Evolutionary conservation across 2,888 invertebrate genomes (phyloP).

Genomic region (Diabrotica balteata): DNA sequence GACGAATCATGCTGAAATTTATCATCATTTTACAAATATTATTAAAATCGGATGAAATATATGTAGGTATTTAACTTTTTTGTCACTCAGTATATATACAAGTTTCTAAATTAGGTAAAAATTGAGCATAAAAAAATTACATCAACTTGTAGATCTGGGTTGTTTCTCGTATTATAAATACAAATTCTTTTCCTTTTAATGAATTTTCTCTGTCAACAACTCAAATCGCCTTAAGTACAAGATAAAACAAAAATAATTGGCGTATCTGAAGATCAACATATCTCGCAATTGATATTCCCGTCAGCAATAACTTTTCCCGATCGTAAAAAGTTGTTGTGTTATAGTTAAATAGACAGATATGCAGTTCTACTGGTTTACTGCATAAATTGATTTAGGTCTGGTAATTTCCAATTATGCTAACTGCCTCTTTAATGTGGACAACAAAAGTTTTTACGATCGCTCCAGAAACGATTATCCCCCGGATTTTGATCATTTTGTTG

Average conservation of each 20-base stretch:
- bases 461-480: constrained; percentile 15
- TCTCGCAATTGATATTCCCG: constrained; percentile 14
- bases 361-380: constrained; percentile 18
- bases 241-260: constrained; percentile 14
- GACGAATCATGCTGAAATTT: too few relatives aligned
- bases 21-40: too few relatives aligned
- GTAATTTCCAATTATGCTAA: constrained; percentile 34
- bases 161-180: too few relatives aligned
- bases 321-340: constrained; percentile 14
- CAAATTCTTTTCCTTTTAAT: too few relatives aligned
- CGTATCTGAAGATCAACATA: constrained; percentile 3
- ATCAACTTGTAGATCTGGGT: too few relatives aligned
- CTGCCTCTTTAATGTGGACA: constrained; percentile 26
- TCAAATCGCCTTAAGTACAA: background rate
- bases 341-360: constrained; percentile 19
- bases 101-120: too few relatives aligned
- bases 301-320: constrained; percentile 1
- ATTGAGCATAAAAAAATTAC: too few relatives aligned
- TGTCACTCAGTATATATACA: too few relatives aligned
- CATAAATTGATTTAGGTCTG: constrained; percentile 19
- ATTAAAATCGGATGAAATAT: too few relatives aligned
- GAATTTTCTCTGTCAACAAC: too few relatives aligned
- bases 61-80: too few relatives aligned
- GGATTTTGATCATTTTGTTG: constrained; percentile 21
- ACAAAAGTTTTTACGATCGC: constrained; percentile 28